phyloP scores from a whole-genome alignment of 2,888 invertebrate genomes.

The Chymomyza amoena region DNA sequence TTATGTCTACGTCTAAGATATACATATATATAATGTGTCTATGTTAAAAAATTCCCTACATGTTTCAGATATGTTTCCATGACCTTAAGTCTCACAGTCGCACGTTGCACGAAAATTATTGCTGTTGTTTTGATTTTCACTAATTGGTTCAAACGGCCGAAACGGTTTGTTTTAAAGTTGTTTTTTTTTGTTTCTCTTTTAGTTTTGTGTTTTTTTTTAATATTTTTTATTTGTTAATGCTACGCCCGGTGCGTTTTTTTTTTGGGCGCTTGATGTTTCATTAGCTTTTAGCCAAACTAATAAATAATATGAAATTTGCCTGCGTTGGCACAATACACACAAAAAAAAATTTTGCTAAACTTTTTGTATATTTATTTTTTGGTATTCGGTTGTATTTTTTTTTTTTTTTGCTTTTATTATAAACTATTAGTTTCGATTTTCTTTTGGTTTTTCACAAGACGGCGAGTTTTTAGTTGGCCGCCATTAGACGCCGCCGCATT shows the following conservation, averaged over 20 bases:
- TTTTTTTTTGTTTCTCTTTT: conserved; percentile 18
- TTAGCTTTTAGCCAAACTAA: conserved; percentile 1
- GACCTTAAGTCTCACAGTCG: conserved; percentile 55
- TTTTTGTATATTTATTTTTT: conserved; percentile 32
- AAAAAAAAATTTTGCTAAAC: conserved; percentile 14
- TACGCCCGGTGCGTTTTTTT: conserved; percentile 19
- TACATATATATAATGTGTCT: conserved; percentile 11
- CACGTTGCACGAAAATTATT: neutral
- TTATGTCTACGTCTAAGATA: conserved; percentile 31
- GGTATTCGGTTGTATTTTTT: too few species aligned
- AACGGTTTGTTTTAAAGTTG: conserved; percentile 22
- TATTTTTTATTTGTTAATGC: conserved; percentile 20
- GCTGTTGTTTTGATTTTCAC: conserved; percentile 1
- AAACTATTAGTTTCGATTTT: conserved; percentile 8
- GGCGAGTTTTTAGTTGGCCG: conserved; percentile 1
- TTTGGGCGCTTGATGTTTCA: conserved; percentile 18
- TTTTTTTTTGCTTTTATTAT: conserved; percentile 11
- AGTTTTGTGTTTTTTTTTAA: conserved; percentile 9
- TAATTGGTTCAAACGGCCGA: neutral
- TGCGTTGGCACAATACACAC: neutral
- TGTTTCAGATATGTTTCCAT: conserved; percentile 62
- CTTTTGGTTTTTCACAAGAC: conserved; percentile 1
- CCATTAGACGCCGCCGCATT: conserved; percentile 13
- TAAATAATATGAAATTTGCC: neutral
- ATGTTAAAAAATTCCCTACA: conserved; percentile 37